Evolutionary conservation across 2,113 vertebrate genomes (phyloP).

Genomic region (Corythoichthys haematopterus): DNA sequence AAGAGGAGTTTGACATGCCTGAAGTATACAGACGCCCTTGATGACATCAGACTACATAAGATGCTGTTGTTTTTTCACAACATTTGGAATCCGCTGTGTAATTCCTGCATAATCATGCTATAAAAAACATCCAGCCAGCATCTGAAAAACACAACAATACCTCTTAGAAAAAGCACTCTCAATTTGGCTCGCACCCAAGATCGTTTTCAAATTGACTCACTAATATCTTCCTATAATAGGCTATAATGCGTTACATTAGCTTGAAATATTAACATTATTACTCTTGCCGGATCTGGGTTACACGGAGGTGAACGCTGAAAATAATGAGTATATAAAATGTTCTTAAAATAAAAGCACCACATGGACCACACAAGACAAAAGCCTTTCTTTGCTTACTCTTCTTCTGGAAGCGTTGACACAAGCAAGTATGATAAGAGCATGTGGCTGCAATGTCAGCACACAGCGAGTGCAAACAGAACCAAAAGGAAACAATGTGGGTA

Average conservation of each 20-base stretch:
- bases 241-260: background rate
- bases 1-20: background rate
- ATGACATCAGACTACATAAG: background rate
- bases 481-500: slow-evolving; percentile 3
- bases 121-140: background rate
- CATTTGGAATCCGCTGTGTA: background rate
- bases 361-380: background rate
- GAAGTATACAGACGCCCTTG: background rate
- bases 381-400: background rate
- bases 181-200: background rate
- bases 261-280: background rate
- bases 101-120: background rate
- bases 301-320: background rate
- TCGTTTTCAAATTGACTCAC: background rate
- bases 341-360: slow-evolving; percentile 2
- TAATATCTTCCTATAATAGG: background rate
- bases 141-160: background rate
- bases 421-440: background rate
- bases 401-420: background rate
- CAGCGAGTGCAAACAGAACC: background rate
- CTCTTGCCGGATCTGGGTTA: background rate
- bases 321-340: background rate
- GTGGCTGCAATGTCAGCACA: slow-evolving; percentile 7
- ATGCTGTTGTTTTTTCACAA: background rate
- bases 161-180: background rate